phyloP scores from a whole-genome alignment of 2,797 vertebrate genomes.

The Sandelia bainsii region DNA sequence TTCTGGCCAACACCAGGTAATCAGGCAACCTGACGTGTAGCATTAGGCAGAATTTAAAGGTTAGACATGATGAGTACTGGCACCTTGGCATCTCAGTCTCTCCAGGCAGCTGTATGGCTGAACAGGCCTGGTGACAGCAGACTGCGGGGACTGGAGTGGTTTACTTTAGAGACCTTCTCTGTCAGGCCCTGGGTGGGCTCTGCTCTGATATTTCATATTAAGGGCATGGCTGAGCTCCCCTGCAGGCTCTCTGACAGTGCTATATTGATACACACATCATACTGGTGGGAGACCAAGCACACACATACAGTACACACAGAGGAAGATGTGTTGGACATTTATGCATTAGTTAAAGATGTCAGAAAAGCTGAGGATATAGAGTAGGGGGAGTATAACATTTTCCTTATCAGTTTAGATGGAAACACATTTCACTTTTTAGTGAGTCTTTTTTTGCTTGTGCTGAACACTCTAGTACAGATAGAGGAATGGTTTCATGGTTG shows the following conservation, averaged over 20 bases:
- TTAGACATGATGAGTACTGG: constrained; percentile 74
- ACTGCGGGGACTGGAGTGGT: constrained; percentile 59
- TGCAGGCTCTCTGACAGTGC: constrained; percentile 58
- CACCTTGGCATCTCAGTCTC: constrained; percentile 73
- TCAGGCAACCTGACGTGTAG: constrained; percentile 37
- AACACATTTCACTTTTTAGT: neutral
- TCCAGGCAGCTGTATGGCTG: constrained; percentile 57
- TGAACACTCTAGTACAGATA: constrained; percentile 6
- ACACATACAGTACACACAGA: neutral
- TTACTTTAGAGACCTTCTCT: constrained; percentile 59
- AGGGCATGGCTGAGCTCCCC: constrained; percentile 65
- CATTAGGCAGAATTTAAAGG: constrained; percentile 74
- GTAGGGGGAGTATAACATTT: neutral
- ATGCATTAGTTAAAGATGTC: constrained; percentile 11
- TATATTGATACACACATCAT: constrained; percentile 36
- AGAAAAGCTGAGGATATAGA: neutral
- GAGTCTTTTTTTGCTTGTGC: neutral
- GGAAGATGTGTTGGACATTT: constrained; percentile 20
- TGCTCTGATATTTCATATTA: constrained; percentile 79
- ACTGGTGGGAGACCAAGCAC: constrained; percentile 24
- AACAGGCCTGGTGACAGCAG: constrained; percentile 60
- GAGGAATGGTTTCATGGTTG: constrained; percentile 39
- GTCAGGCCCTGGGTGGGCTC: constrained; percentile 64
- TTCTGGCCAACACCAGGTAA: constrained; percentile 27
- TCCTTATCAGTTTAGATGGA: neutral